Evolutionary conservation across 2,113 vertebrate genomes (phyloP), one percentile per base, ranked within the genome.

Genomic region (Hypanus sabinus): DNA sequence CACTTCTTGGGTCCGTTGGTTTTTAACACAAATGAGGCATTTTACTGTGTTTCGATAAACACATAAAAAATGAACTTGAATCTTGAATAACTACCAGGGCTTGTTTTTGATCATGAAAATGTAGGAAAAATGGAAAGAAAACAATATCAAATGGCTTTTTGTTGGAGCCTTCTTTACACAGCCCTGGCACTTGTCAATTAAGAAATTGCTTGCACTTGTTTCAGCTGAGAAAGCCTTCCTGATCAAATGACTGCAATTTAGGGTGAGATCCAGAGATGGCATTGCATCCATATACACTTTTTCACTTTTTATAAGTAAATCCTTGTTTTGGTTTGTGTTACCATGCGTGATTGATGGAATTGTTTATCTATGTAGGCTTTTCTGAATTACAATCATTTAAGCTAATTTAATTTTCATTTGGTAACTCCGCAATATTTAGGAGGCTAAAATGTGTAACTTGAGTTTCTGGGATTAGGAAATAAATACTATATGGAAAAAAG

Each of bases 371-470:
- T 33, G 6, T 68, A 16, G 60, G 62, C 85, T 65, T 68, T 68
- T 65, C 60, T 65, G 27, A n/a, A 33, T 36, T 65, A 65, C 62
- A 33, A 60, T 68, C 65, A 90, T 33, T 90, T 68, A 90, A 90
- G 65, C 85, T 65, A 90, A 65, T 90, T 68, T 88, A 88, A 62
- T 88, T 62, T 62, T 88, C n/a, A 8, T 68, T 90, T 65, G 65
- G 62, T 88, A 65, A 22, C 85, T 90, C 30, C 85, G 65, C 30
- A 33, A 33, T 65, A n/a, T 90, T 90, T 90, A 62, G 27, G 30
- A 90, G 85, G 62, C 60, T 65, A 90, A 85, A 90, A 68, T 65
- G 30, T 60, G 85, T 65, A 90, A 90, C 33, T 90, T 68, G 85
- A 88, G 60, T 90, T 90, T 33, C 14, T 33, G 85, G 60, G 60